A percentile compares a stretch with the other conserved stretches of the same genome.
These are phyloP conservation scores for Leuciscus idus DNA, from an alignment of 2,113 vertebrate species.

Conservation along the genomic window DNA sequence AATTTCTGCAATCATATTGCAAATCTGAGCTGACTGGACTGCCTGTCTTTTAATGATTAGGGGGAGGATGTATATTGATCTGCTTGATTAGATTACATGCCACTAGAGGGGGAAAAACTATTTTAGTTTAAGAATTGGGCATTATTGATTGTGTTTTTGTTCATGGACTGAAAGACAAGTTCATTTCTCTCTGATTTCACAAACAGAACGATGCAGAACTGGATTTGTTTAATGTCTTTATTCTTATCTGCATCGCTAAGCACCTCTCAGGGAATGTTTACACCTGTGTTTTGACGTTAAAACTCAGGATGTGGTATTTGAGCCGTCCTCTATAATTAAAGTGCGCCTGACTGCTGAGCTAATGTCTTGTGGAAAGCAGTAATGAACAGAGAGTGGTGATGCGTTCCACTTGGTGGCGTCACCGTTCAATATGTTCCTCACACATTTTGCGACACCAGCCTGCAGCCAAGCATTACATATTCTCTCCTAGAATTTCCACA, in stretches of 20 bases:
- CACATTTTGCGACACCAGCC: not conserved
- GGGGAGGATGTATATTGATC: conserved; percentile 27
- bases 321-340: conserved; percentile 32
- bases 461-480: not conserved
- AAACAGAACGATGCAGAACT: not conserved
- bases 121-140: conserved; percentile 24
- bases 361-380: conserved; percentile 10
- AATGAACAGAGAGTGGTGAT: conserved; percentile 46
- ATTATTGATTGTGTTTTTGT: conserved; percentile 18
- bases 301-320: conserved; percentile 24
- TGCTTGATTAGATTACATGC: conserved; percentile 30
- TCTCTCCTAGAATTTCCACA: not conserved
- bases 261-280: conserved; percentile 32
- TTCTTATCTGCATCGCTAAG: conserved; percentile 16
- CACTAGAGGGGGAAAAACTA: not conserved
- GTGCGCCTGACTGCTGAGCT: conserved; percentile 15
- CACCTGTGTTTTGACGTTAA: conserved; percentile 32
- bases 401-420: conserved; percentile 50
- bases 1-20: conserved; percentile 16
- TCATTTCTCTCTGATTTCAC: not conserved
- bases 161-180: conserved; percentile 3
- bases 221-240: conserved; percentile 23
- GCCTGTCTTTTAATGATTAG: conserved; percentile 26
- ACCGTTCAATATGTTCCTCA: conserved; percentile 22
- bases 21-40: conserved; percentile 21